These are phyloP conservation scores for Tapirus terrestris DNA, from an alignment of 2,113 vertebrate genomes.

Conservation along the genomic window DNA sequence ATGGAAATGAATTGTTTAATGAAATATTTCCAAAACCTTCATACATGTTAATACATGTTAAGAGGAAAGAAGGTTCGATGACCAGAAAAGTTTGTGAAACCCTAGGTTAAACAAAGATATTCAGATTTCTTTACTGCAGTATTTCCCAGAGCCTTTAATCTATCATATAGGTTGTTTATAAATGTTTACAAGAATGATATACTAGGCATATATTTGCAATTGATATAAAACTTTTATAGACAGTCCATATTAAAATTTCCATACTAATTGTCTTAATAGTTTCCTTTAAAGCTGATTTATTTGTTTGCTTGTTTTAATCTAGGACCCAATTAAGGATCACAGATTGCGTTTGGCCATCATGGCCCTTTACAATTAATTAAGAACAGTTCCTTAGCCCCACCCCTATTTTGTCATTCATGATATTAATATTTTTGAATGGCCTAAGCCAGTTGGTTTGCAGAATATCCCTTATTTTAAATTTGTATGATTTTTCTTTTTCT, in stretches of 20 bases:
- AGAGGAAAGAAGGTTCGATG: neutral
- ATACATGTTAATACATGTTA: neutral
- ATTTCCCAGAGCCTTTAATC: neutral
- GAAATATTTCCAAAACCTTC: neutral
- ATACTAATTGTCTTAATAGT: neutral
- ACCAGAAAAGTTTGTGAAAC: conserved; percentile 8
- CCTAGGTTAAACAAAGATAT: neutral
- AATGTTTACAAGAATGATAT: neutral
- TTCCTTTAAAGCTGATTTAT: conserved; percentile 24
- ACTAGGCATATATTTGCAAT: neutral
- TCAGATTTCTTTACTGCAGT: neutral
- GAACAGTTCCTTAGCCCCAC: neutral
- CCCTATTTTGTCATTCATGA: neutral
- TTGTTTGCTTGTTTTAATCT: conserved; percentile 34
- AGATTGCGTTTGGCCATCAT: neutral
- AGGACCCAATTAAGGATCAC: conserved; percentile 1
- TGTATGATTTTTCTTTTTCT: neutral
- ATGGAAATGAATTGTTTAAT: conserved; percentile 23
- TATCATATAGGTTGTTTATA: neutral
- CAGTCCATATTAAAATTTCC: neutral
- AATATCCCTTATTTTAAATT: conserved; percentile 32
- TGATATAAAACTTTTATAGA: neutral
- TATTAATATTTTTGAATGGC: conserved; percentile 17
- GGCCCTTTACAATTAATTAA: conserved; percentile 19
- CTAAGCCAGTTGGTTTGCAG: neutral